Base-by-base conservation (phyloP, 2,113 vertebrate species). In the Sula dactylatra region DNA sequence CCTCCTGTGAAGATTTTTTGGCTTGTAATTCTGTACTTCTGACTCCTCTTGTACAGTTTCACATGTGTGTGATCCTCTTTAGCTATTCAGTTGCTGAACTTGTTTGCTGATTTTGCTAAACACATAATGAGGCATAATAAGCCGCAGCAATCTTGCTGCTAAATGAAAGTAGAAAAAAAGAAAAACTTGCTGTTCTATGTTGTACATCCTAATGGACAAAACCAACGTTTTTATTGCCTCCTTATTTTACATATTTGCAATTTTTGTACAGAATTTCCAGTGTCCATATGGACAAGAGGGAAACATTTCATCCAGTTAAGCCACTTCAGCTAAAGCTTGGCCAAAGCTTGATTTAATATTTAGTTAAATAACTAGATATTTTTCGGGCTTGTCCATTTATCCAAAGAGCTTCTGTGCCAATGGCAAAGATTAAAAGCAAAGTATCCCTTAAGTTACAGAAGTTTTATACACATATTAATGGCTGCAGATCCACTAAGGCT, bases 61-160 rank as follows among this genome's bases (percentile, higher is more conserved):
- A 78, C n/a, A 21, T 2, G 2, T 44, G 56, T 86, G n/a, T 66
- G 86, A 47, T 58, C 65, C 82, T 86, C 32, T 32, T 92, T 12
- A 92, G 67, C 17, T 31, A 74, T 64, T 93, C 70, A 55, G 52
- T 26, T 79, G 14, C 34, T 89, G 73, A 86, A 67, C 47, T 69
- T 93, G 82, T 93, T 94, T 93, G 70, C 50, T 90, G 85, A 82
- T 91, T 95, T 82, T 72, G 66, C 36, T 95, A 87, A 85, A 95
- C 29, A n/a, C 44, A 52, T 82, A 93, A 91, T 69, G 70, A 91
- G 40, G 49, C 6, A 4, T 38, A 95, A 88, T 29, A 85, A 93
- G 66, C 44, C 54, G 27, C 36, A 24, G 29, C 44, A 72, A 72
- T 90, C 66, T 90, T 70, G 26, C 21, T n/a, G 64, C 38, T 89